phyloP scores from a whole-genome alignment of 2,888 invertebrate genomes.

The Timema cristinae region DNA sequence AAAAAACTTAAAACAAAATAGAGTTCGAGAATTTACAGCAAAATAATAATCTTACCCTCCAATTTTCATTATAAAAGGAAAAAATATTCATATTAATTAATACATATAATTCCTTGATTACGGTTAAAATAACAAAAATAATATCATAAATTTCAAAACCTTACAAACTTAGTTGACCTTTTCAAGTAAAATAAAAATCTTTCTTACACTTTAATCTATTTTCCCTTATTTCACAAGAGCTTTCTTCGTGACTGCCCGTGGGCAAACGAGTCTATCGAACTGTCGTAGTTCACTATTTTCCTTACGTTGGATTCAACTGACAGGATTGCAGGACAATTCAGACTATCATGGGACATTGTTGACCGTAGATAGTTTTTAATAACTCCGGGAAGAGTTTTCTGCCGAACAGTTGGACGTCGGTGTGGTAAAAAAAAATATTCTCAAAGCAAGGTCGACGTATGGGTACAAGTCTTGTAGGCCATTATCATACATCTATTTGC shows the following conservation, averaged over 20 bases:
- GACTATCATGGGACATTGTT: background rate
- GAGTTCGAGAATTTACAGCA: background rate
- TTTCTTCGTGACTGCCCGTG: background rate
- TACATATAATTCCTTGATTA: background rate
- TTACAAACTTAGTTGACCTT: background rate
- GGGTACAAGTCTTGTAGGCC: background rate
- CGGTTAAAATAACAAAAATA: background rate
- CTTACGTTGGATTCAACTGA: background rate
- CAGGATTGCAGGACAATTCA: conserved; percentile 1
- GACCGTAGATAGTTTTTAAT: too few species aligned
- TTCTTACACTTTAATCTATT: conserved; percentile 1
- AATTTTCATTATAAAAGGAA: background rate
- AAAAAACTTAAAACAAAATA: background rate
- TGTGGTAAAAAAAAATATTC: conserved; percentile 9
- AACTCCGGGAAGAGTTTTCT: too few species aligned
- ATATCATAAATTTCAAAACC: background rate
- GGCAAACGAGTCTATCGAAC: background rate
- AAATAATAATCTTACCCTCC: background rate
- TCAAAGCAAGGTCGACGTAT: conserved; percentile 6
- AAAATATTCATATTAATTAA: background rate
- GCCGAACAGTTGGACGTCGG: background rate
- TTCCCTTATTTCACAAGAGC: conserved; percentile 4
- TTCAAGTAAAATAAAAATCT: background rate
- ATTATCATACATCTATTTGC: background rate
- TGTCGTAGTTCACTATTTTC: background rate